phyloP scores from a whole-genome alignment of 2,113 vertebrate genomes.

The Rhineura floridana region DNA sequence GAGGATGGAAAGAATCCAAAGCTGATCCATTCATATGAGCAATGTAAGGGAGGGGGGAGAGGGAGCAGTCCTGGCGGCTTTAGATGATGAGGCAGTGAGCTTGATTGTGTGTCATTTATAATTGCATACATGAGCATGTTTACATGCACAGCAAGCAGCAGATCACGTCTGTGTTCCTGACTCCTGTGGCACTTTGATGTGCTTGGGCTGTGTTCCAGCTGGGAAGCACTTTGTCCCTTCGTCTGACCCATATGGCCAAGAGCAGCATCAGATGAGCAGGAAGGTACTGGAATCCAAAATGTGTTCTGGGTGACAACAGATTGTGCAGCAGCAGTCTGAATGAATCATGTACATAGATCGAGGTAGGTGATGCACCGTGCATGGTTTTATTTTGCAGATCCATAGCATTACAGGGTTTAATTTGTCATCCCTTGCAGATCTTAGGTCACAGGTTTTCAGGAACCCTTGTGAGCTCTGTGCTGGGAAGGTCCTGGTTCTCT shows the following conservation, averaged over 20 bases:
- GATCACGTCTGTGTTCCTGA: not conserved
- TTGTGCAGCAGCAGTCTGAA: not conserved
- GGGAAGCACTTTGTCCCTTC: conserved; percentile 14
- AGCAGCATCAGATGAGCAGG: conserved; percentile 67
- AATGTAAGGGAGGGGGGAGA: not conserved
- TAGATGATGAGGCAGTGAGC: conserved; percentile 16
- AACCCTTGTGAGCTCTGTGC: not conserved
- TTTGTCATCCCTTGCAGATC: not conserved
- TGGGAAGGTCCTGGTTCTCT: accelerated
- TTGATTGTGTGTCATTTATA: conserved; percentile 35
- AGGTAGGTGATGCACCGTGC: conserved; percentile 49
- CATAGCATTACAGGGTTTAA: not conserved
- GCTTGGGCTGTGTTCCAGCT: not conserved
- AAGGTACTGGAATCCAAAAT: conserved; percentile 45
- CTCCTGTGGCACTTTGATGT: conserved; percentile 10
- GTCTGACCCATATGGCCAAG: conserved; percentile 43
- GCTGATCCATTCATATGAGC: not conserved
- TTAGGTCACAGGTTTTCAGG: accelerated
- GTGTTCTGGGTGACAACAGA: not conserved
- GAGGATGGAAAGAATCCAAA: conserved; percentile 57
- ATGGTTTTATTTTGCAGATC: not conserved
- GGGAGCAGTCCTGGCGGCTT: not conserved
- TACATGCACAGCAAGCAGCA: not conserved
- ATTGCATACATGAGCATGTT: conserved; percentile 30
- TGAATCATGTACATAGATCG: not conserved